Evolutionary conservation across 2,888 invertebrate species (phyloP), one percentile per base, ranked within the genome.

Genomic region (Drosophila trichaetosa): DNA sequence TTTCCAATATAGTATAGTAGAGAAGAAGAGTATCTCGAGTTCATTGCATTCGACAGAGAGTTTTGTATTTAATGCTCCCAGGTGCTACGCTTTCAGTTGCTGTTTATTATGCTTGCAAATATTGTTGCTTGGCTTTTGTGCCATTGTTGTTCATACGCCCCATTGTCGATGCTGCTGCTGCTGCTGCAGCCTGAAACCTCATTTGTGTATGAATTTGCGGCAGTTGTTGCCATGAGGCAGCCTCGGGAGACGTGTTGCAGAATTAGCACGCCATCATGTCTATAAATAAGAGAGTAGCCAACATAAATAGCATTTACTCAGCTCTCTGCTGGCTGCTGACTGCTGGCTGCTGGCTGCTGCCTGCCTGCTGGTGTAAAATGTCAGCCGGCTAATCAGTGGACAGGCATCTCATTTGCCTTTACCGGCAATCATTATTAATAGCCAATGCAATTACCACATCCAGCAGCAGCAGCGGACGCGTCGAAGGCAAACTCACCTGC

Each of bases 401-500:
- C 87, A 76, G 75, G 71, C 80, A 82, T 87, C 76, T 73, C 82
- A 76, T 69, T 78, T 67, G 82, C 69, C 73, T 71, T 56, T 31
- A 21, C 31, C 31, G 87, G 73, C 82, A 85, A 89, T 89, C 89
- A 84, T 82, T 85, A 85, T 89, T 85, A 85, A 89, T 85, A 85
- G 85, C 71, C 73, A 53, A 68, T 34, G 65, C 84, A 85, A 89
- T 87, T 85, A 85, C 54, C 36, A 24, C 33, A 31, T 24, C 24
- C 89, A 86, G 79, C 59, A 29, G 48, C 80, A 86, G 79, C 59
- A 29, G 48, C 80, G 80, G 68, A 76, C 57, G 60, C 71, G 53
- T 48, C 64, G 68, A 78, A 75, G 80, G 72, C 66, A 51, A 46
- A 69, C 49, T 76, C 81, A 80, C 64, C 70, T 63, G 68, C 57